These are phyloP conservation scores for Cyphomyrmex costatus DNA, from an alignment of 1,140 invertebrate species.

Conservation along the genomic window DNA sequence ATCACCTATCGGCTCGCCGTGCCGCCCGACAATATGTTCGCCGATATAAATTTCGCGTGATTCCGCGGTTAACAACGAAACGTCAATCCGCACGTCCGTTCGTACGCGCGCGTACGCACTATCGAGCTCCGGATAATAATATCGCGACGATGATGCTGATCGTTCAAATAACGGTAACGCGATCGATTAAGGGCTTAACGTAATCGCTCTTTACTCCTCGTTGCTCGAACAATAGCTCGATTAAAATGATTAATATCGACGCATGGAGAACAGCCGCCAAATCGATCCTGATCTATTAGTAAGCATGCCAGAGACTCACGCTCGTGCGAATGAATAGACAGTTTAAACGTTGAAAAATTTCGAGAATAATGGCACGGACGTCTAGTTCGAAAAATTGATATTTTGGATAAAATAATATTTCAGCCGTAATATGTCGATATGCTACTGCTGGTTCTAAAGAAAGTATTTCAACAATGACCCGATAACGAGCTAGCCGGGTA, in stretches of 20 bases:
- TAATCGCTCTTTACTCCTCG: slow-evolving; percentile 61
- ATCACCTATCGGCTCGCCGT: slow-evolving; percentile 35
- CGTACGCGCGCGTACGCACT: background rate
- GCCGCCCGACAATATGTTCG: slow-evolving; percentile 20
- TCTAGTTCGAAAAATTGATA: slow-evolving; percentile 11
- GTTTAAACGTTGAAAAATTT: slow-evolving; percentile 56
- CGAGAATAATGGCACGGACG: slow-evolving; percentile 37
- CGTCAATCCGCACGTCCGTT: slow-evolving; percentile 64
- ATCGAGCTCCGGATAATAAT: slow-evolving; percentile 54
- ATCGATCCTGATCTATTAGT: slow-evolving; percentile 61
- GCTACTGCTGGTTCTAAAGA: background rate
- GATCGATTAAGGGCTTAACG: slow-evolving; percentile 67
- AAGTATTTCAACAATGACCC: background rate
- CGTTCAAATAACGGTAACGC: slow-evolving; percentile 50
- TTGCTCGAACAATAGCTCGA: slow-evolving; percentile 60
- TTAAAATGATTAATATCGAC: slow-evolving; percentile 68
- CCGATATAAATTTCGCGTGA: slow-evolving; percentile 70
- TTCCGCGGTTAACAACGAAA: slow-evolving; percentile 51
- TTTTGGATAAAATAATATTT: background rate
- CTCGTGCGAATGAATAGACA: slow-evolving; percentile 41
- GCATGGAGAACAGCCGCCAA: slow-evolving; percentile 11
- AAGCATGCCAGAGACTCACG: slow-evolving; percentile 17
- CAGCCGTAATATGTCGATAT: background rate
- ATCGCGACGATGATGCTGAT: slow-evolving; percentile 61
- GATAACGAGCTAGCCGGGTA: background rate